Percentiles rank a stretch among this genome's conserved stretches.
Evolutionary conservation across 1,140 invertebrate species (phyloP).

Genomic region (Caenorhabditis elegans): WBcel235 BX284606.5:9678001-9678500

Average conservation of each 20-base stretch:
- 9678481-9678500: background rate
- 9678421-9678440: background rate
- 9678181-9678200: background rate
- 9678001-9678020: background rate
- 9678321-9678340: background rate
- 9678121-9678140: background rate
- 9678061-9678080: background rate
- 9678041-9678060: background rate
- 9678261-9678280: background rate
- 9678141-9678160: background rate
- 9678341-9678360: background rate
- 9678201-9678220: background rate
- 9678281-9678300: background rate
- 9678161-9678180: background rate
- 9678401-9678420: background rate
- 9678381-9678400: constrained; percentile 5
- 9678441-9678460: background rate
- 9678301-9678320: background rate
- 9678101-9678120: background rate
- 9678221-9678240: background rate
- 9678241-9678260: background rate
- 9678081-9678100: background rate
- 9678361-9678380: background rate
- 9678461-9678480: constrained; percentile 5
- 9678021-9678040: background rate